Conservation (phyloP, 2,113 vertebrate species). For the Nymphicus hollandicus region DNA sequence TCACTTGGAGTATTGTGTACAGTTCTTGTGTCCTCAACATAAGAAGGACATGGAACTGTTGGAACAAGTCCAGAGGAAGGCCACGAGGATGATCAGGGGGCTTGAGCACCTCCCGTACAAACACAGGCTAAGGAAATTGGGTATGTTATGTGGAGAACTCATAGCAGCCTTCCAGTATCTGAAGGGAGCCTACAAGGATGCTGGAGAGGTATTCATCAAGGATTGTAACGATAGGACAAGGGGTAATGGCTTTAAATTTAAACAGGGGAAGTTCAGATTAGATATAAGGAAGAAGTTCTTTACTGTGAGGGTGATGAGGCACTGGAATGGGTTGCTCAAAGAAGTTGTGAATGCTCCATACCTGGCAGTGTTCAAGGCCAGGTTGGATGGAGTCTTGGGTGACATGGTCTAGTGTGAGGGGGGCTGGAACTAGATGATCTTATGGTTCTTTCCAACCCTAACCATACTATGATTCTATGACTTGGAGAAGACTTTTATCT, state of each 20-base stretch:
- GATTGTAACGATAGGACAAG: not conserved
- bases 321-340: not conserved
- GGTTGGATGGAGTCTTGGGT: not conserved
- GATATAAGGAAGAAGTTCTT: not conserved
- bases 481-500: not conserved
- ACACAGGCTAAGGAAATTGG: too few relatives aligned
- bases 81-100: too few relatives aligned
- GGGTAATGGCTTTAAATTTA: not conserved
- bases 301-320: not conserved
- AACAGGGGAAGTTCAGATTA: not conserved
- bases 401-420: not conserved
- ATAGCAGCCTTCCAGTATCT: not conserved
- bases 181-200: not conserved
- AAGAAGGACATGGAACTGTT: too few relatives aligned
- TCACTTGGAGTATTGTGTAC: not conserved
- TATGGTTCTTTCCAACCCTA: not conserved
- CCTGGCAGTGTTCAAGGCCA: not conserved
- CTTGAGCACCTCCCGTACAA: too few relatives aligned
- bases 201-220: not conserved
- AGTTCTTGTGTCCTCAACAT: not conserved
- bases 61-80: too few relatives aligned
- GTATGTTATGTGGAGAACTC: not conserved
- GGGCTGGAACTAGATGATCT: not conserved
- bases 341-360: not conserved
- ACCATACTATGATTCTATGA: not conserved